Conservation (phyloP, 2,113 vertebrate species). For the Anolis carolinensis region DNA sequence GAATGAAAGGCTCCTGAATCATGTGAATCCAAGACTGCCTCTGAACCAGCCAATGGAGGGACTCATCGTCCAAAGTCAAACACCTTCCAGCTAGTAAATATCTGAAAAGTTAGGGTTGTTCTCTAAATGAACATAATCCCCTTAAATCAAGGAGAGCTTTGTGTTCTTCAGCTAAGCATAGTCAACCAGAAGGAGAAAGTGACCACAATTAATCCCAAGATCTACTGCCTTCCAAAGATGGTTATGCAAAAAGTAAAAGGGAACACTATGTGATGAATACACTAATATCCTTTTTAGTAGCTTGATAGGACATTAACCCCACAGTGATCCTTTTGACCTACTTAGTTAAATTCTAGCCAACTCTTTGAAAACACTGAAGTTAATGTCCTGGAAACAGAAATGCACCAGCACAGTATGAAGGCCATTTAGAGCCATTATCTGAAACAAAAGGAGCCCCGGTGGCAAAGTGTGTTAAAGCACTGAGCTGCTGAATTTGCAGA, state of each 20-base stretch:
- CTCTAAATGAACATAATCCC: background rate
- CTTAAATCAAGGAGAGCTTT: background rate
- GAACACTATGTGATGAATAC: background rate
- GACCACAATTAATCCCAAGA: background rate
- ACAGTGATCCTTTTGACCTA: conserved; percentile 36
- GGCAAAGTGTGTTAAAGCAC: no score
- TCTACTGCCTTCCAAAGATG: background rate
- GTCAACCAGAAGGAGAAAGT: background rate
- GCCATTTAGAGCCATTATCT: conserved; percentile 54
- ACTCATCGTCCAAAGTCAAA: background rate
- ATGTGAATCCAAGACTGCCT: background rate
- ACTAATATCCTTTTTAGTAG: conserved; percentile 17
- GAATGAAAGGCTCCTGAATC: background rate
- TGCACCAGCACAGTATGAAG: conserved; percentile 59
- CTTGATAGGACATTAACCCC: conserved; percentile 28
- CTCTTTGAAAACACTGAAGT: conserved; percentile 48
- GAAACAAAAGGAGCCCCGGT: no score
- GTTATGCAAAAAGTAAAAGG: background rate
- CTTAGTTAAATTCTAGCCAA: conserved; percentile 44
- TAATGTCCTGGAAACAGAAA: conserved; percentile 62
- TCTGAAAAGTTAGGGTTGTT: background rate
- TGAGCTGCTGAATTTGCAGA: no score
- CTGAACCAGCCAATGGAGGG: background rate
- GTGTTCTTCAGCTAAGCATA: background rate
- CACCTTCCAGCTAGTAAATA: background rate